Conservation (phyloP, 2,797 vertebrate species). For the Pipistrellus pygmaeus region DNA sequence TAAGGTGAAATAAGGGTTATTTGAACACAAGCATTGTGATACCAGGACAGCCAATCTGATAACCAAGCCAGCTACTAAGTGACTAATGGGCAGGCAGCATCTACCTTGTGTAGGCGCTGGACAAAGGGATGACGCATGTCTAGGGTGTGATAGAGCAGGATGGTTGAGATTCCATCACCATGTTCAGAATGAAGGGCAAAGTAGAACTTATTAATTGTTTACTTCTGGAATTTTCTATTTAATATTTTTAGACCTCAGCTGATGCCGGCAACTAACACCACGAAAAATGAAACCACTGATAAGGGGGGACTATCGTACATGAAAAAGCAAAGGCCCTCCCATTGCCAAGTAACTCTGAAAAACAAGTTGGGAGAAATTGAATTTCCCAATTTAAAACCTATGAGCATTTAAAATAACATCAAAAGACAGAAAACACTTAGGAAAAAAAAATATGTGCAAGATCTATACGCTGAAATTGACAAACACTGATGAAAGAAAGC, state of each 20-base stretch:
- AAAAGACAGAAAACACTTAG: not conserved
- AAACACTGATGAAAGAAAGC: constrained; percentile 10
- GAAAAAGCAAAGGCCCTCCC: not conserved
- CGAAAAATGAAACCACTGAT: not conserved
- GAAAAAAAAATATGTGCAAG: not conserved
- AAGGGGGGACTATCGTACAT: not conserved
- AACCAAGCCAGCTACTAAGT: not conserved
- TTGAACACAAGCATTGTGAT: not conserved
- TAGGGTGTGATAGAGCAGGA: not conserved
- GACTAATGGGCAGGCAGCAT: not conserved
- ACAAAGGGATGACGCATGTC: not conserved
- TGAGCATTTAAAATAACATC: not conserved
- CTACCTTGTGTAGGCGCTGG: not conserved
- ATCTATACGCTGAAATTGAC: not conserved
- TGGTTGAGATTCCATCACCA: not conserved
- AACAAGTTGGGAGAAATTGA: not conserved
- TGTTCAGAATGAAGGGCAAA: not conserved
- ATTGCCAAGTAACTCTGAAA: not conserved
- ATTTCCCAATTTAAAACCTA: constrained; percentile 38
- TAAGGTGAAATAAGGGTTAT: not conserved
- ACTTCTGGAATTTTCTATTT: not conserved
- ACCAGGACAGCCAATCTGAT: not conserved
- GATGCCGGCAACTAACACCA: not conserved
- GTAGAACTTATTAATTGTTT: not conserved
- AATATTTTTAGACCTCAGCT: not conserved